Conservation (phyloP, 2,888 invertebrate species). For the Trissolcus brochymenae region DNA sequence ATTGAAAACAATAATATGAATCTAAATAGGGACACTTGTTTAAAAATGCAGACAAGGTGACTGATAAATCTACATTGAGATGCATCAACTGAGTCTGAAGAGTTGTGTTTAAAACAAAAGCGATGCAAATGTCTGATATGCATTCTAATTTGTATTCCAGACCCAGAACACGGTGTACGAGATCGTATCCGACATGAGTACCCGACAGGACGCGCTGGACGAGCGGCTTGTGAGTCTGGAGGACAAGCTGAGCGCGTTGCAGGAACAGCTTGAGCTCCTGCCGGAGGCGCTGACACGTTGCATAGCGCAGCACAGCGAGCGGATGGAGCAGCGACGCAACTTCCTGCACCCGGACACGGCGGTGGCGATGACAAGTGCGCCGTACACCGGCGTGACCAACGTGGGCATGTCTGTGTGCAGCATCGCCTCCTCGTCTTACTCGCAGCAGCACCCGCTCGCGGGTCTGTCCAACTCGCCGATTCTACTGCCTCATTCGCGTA, state of each 20-base stretch:
- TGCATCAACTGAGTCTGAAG: too few species aligned
- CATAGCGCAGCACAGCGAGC: constrained; percentile 85
- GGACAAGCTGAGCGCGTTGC: constrained; percentile 90
- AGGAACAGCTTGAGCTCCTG: constrained; percentile 90
- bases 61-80: too few species aligned
- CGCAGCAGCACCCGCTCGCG: constrained; percentile 69
- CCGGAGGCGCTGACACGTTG: constrained; percentile 89
- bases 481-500: constrained; percentile 77
- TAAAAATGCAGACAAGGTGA: too few species aligned
- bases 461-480: constrained; percentile 69
- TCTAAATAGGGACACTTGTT: too few species aligned
- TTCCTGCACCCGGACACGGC: constrained; percentile 93
- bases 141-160: constrained; percentile 78
- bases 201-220: constrained; percentile 94
- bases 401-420: constrained; percentile 65
- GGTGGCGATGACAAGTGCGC: constrained; percentile 78
- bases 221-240: constrained; percentile 95
- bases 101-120: background rate
- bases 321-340: constrained; percentile 88
- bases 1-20: too few species aligned
- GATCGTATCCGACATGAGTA: constrained; percentile 97
- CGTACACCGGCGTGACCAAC: constrained; percentile 77
- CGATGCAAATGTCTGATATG: background rate
- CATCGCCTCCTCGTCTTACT: constrained; percentile 59
- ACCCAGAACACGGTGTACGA: constrained; percentile 99